phyloP scores from a whole-genome alignment of 2,797 vertebrate genomes.

The Adrianichthys oophorus region DNA sequence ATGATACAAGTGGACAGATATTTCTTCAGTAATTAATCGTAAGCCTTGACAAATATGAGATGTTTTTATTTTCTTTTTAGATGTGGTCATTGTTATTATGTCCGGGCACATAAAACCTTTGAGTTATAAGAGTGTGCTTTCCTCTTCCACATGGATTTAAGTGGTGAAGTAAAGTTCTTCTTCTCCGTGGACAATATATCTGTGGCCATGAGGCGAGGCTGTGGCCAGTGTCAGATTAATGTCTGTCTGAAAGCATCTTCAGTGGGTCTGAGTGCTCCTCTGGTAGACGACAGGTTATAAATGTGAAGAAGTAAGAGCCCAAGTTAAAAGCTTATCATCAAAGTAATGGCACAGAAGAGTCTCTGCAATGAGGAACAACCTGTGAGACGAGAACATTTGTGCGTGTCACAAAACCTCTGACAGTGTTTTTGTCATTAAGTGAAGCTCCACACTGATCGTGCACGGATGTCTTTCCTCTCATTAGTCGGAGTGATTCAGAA shows the following conservation, averaged over 20 bases:
- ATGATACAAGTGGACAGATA: no score
- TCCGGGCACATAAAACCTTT: background rate
- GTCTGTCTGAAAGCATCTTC: slow-evolving; percentile 35
- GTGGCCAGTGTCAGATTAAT: slow-evolving; percentile 40
- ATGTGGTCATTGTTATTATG: background rate
- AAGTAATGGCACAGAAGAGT: slow-evolving; percentile 12
- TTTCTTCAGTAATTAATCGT: no score
- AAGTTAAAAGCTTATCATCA: slow-evolving; percentile 27
- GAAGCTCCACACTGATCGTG: slow-evolving; percentile 47
- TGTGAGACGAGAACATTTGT: slow-evolving; percentile 18
- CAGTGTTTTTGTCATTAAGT: slow-evolving; percentile 54
- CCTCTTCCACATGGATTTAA: background rate
- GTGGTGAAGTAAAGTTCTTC: slow-evolving; percentile 19
- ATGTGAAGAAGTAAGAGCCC: slow-evolving; percentile 12
- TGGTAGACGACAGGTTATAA: slow-evolving; percentile 25
- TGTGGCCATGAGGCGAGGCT: slow-evolving; percentile 29
- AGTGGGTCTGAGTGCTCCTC: slow-evolving; percentile 27
- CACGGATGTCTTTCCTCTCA: slow-evolving; percentile 54
- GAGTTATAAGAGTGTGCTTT: background rate
- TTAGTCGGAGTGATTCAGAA: slow-evolving; percentile 63
- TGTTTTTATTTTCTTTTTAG: background rate
- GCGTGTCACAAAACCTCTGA: slow-evolving; percentile 11
- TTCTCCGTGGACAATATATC: slow-evolving; percentile 17
- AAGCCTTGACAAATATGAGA: background rate
- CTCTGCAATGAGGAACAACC: slow-evolving; percentile 10